A percentile compares a stretch with the other conserved stretches of the same genome.
Conservation (phyloP, 2,888 invertebrate species). For the Dryobota labecula region DNA sequence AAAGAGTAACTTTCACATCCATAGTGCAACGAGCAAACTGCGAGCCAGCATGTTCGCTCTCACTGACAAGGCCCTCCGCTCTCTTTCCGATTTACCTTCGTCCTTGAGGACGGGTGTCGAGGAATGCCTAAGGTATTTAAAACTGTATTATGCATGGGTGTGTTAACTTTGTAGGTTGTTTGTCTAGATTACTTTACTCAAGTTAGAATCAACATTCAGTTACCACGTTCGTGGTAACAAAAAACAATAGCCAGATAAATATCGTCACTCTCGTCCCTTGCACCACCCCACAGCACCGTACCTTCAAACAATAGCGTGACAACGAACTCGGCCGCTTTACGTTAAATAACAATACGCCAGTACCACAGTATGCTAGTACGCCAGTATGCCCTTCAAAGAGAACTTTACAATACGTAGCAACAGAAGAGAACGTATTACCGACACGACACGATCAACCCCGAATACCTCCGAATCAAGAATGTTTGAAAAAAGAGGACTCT, state of each 20-base stretch:
- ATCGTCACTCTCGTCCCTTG: slow-evolving; percentile 19
- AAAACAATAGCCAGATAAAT: not conserved
- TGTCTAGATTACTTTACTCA: not conserved
- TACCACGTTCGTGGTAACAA: not conserved
- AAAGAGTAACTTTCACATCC: too few species aligned
- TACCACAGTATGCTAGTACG: slow-evolving; percentile 37
- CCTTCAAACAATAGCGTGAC: slow-evolving; percentile 67
- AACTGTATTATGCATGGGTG: not conserved
- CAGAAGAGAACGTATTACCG: slow-evolving; percentile 31
- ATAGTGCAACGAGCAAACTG: too few species aligned
- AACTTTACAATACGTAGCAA: slow-evolving; percentile 60
- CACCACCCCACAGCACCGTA: slow-evolving; percentile 39
- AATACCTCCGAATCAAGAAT: slow-evolving; percentile 40
- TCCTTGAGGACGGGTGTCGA: too few species aligned
- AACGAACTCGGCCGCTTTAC: slow-evolving; percentile 58
- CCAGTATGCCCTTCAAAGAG: slow-evolving; percentile 52
- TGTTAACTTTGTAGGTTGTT: not conserved
- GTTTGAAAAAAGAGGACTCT: slow-evolving; percentile 33
- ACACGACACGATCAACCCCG: slow-evolving; percentile 36
- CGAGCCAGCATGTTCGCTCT: too few species aligned
- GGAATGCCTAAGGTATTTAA: too few species aligned
- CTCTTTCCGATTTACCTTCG: too few species aligned
- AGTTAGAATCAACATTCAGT: not conserved
- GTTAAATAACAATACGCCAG: slow-evolving; percentile 61
- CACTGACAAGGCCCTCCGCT: too few species aligned